phyloP scores from a whole-genome alignment of 2,888 invertebrate species.

The Tipula unca region DNA sequence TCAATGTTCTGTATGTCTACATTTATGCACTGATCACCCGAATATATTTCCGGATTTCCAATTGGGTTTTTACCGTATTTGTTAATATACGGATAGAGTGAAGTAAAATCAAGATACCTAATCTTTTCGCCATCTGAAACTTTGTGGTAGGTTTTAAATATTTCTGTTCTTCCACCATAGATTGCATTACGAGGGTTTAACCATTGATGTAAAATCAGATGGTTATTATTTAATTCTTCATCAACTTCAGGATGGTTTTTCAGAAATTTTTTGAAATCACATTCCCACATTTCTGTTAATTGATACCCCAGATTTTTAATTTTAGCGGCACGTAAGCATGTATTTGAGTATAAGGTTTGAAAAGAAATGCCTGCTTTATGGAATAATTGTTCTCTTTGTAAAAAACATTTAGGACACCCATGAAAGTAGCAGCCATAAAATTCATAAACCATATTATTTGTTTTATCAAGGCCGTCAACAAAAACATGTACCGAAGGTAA shows the following conservation, averaged over 20 bases:
- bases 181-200: slow-evolving; percentile 8
- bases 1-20: too few species aligned
- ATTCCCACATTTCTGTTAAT: background rate
- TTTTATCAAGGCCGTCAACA: background rate
- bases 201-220: background rate
- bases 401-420: background rate
- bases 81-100: background rate
- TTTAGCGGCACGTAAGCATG: background rate
- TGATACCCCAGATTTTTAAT: background rate
- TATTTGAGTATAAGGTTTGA: background rate
- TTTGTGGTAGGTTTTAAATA: background rate
- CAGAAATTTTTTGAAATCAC: background rate
- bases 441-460: background rate
- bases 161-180: background rate
- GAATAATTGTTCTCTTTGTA: background rate
- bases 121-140: background rate
- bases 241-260: background rate
- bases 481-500: background rate
- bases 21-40: background rate
- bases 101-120: slow-evolving; percentile 18
- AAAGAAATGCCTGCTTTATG: background rate
- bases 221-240: background rate
- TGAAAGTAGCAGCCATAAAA: background rate
- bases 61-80: slow-evolving; percentile 15
- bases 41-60: background rate